Evolutionary conservation across 2,113 vertebrate genomes (phyloP), one percentile per base, ranked within the genome.

Genomic region (Melanerpes aurifrons): DNA sequence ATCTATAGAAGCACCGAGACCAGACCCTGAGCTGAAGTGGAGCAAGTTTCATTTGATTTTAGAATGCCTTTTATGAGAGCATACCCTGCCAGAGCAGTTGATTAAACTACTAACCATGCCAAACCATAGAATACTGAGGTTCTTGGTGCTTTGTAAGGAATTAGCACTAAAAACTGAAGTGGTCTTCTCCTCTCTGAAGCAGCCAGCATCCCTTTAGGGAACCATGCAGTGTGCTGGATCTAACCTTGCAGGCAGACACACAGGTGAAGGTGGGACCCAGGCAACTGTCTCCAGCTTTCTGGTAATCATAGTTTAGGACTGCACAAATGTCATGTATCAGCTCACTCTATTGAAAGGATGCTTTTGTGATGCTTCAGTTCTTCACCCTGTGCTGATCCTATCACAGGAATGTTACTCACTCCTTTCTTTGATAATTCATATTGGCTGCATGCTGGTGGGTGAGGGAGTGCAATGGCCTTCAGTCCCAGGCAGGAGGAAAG

Each of bases 361-460:
- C n/a, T 85, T 81, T 86, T 57, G 62, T 43, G 31, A 56, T 94
- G 24, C 72, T 86, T 93, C 71, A 62, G 48, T 82, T 92, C 75
- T 86, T 90, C 91, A 86, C 43, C 18, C 31, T 80, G 25, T 53
- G 43, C 37, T 62, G 62, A 75, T 92, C 66, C 61, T 83, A 86
- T 53, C 69, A 90, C n/a, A 88, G 47, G 16, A 80, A 71, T 53
- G 4, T 64, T 71, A 86, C 88, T 80, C 68, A 61, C 21, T 87
- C 15, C 12, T 82, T 87, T 92, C 86, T 89, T 68, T 71, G 11
- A 66, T 90, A 92, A 94, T 90, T 88, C 92, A 74, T 86, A 71
- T 81, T 88, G 93, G 90, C 88, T 35, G 54, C 35, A 15, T 43
- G 43, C 79, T 86, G 86, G 31, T 40, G 28, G 3, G 8, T 74